Evolutionary conservation across 2,888 invertebrate genomes (phyloP).

Genomic region (Halocaridina rubra): DNA sequence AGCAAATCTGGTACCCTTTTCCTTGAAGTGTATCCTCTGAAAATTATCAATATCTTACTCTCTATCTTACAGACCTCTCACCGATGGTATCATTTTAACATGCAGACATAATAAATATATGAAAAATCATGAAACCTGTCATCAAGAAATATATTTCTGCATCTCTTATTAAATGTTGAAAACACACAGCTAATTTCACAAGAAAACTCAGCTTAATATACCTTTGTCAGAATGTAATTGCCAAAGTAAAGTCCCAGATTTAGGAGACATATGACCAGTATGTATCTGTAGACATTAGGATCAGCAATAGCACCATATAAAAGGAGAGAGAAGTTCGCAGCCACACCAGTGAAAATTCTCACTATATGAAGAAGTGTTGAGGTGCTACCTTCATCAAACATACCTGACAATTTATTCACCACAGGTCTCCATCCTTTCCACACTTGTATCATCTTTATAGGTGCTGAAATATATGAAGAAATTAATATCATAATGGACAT

Average conservation of each 20-base stretch:
- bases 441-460: slow-evolving; percentile 9
- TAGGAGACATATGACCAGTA: slow-evolving; percentile 34
- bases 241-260: slow-evolving; percentile 38
- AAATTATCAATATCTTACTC: neutral
- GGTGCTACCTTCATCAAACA: neutral
- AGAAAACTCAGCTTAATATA: neutral
- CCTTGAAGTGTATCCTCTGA: slow-evolving; percentile 16
- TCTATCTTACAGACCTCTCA: neutral
- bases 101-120: neutral
- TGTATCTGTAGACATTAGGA: slow-evolving; percentile 37
- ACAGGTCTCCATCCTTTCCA: slow-evolving; percentile 41
- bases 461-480: neutral
- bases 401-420: neutral
- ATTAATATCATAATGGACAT: neutral
- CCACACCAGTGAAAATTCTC: neutral
- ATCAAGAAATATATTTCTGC: neutral
- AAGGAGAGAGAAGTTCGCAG: slow-evolving; percentile 10
- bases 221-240: slow-evolving; percentile 48
- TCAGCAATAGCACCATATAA: slow-evolving; percentile 13
- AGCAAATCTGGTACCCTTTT: slow-evolving; percentile 4
- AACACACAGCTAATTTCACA: too few species aligned
- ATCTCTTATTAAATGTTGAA: neutral
- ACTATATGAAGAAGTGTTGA: neutral
- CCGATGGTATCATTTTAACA: neutral
- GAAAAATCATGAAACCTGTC: neutral